Percentiles rank a stretch among this genome's conserved stretches.
Conservation (phyloP, 2,113 vertebrate species). For the Collichthys lucidus region DNA sequence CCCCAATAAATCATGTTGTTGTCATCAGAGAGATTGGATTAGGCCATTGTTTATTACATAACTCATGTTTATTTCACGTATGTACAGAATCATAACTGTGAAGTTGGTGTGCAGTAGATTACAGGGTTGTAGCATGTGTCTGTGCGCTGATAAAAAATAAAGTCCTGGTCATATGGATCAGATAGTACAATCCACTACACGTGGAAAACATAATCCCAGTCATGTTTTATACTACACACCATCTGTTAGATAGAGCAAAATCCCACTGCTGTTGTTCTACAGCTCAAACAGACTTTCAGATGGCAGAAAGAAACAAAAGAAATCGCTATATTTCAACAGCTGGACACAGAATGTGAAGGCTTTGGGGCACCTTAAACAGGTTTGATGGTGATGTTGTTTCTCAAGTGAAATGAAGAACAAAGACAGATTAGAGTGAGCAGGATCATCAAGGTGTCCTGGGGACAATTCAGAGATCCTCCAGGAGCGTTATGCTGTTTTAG, state of each 20-base stretch:
- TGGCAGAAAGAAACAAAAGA: background rate
- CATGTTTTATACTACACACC: constrained; percentile 54
- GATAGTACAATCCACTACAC: constrained; percentile 34
- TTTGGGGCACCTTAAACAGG: background rate
- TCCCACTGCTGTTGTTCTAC: background rate
- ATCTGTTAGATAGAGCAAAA: constrained; percentile 55
- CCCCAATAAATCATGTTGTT: no score
- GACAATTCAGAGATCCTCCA: constrained; percentile 29
- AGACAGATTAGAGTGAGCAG: constrained; percentile 41
- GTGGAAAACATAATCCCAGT: constrained; percentile 57
- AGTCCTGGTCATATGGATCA: constrained; percentile 32
- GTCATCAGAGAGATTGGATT: background rate
- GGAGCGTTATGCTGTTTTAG: background rate
- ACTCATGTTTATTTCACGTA: background rate
- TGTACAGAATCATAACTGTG: background rate
- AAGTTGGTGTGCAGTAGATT: constrained; percentile 2
- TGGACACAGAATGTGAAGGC: background rate
- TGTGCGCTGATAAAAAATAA: constrained; percentile 13
- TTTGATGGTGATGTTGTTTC: constrained; percentile 18
- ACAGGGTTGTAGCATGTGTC: constrained; percentile 12
- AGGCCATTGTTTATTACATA: background rate
- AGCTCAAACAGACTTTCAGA: constrained; percentile 3
- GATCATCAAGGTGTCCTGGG: constrained; percentile 17
- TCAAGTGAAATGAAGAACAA: constrained; percentile 31
- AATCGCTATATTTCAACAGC: constrained; percentile 7